Evolutionary conservation across 2,888 invertebrate genomes (phyloP).

Genomic region (Theodoxus fluviatilis): DNA sequence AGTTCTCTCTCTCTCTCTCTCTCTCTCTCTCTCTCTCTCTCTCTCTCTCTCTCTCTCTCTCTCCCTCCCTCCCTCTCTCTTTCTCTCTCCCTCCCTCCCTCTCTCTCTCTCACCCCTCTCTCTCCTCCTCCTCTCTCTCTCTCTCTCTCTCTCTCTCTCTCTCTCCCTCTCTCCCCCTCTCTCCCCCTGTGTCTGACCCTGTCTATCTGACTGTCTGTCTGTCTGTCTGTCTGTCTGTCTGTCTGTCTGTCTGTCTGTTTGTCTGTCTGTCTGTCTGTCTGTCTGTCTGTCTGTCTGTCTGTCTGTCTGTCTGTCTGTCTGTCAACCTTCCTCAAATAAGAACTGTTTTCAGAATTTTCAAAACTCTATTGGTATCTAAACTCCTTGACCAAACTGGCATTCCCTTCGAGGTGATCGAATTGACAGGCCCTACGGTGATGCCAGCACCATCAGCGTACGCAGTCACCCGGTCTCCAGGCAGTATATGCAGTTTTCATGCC

Average conservation of each 20-base stretch:
- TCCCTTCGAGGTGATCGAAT: no score
- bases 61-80: background rate
- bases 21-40: background rate
- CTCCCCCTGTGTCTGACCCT: background rate
- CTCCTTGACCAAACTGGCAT: no score
- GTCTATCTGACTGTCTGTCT: background rate
- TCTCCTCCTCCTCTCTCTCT: no score
- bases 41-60: background rate
- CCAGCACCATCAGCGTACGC: no score
- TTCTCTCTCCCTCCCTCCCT: background rate
- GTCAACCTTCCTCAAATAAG: no score
- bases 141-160: no score
- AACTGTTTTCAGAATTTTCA: no score
- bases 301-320: background rate
- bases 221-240: background rate
- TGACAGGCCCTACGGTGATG: no score
- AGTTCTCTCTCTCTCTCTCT: background rate
- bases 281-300: background rate
- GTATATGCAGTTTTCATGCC: no score
- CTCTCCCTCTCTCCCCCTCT: no score
- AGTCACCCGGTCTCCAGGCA: no score
- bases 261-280: background rate
- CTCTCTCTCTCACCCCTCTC: background rate
- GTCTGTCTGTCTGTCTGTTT: conserved; percentile 4
- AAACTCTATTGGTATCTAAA: no score